Conservation (phyloP, 2,113 vertebrate species). For the Mesitornis unicolor region DNA sequence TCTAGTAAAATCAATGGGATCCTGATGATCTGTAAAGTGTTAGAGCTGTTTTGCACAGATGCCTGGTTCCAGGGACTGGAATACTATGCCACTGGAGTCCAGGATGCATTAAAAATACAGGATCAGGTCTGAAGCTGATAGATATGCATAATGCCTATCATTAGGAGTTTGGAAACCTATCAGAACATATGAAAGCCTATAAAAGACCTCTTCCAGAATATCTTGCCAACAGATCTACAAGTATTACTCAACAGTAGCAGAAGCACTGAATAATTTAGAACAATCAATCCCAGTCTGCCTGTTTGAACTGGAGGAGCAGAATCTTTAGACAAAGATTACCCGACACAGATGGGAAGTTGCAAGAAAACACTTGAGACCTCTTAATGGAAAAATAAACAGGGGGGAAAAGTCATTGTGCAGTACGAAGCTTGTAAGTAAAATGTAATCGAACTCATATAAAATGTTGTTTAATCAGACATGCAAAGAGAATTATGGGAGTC, state of each 20-base stretch:
- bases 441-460: neutral
- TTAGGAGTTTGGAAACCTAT: neutral
- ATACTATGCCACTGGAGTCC: neutral
- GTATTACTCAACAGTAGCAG: neutral
- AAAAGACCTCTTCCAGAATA: neutral
- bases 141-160: neutral
- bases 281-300: neutral
- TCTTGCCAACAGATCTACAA: neutral
- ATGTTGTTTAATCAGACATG: neutral
- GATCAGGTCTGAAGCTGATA: neutral
- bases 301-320: neutral
- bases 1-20: neutral
- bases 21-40: neutral
- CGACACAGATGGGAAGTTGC: neutral
- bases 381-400: neutral
- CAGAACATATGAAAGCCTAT: neutral
- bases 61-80: neutral
- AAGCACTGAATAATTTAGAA: neutral
- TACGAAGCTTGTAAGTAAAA: neutral
- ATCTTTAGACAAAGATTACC: slow-evolving; percentile 36
- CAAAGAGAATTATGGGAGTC: neutral
- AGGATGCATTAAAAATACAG: neutral
- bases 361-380: neutral
- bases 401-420: neutral
- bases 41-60: neutral